Percentiles rank a stretch among this genome's conserved stretches.
phyloP scores from a whole-genome alignment of 1,140 invertebrate species.

The Armadillidium nasatum region DNA sequence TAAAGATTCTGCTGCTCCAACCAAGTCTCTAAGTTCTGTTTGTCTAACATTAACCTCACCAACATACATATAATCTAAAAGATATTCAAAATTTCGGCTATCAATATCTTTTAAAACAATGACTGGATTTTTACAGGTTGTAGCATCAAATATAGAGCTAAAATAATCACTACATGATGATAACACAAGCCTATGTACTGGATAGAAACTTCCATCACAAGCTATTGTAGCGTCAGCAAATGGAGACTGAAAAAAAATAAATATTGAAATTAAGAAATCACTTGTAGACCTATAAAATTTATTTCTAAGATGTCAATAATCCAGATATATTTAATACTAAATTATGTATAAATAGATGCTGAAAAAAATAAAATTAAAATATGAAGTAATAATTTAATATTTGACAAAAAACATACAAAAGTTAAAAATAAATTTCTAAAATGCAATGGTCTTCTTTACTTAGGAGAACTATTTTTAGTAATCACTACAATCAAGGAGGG shows the following conservation, averaged over 20 bases:
- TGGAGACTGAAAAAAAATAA: constrained; percentile 14
- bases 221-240: constrained; percentile 26
- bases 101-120: constrained; percentile 27
- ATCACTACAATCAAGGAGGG: too few relatives aligned
- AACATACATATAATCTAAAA: constrained; percentile 27
- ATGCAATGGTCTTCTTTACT: too few relatives aligned
- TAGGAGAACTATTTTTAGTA: too few relatives aligned
- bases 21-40: constrained; percentile 10
- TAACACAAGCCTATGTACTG: constrained; percentile 24
- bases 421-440: too few relatives aligned
- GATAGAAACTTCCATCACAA: constrained; percentile 17
- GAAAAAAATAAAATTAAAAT: too few relatives aligned
- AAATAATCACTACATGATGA: constrained; percentile 30
- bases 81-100: constrained; percentile 17
- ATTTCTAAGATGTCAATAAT: too few relatives aligned
- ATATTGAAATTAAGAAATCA: not conserved
- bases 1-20: constrained; percentile 22
- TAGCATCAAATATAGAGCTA: constrained; percentile 17
- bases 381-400: too few relatives aligned
- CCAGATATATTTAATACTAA: too few relatives aligned
- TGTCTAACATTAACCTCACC: constrained; percentile 30
- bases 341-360: too few relatives aligned
- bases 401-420: too few relatives aligned
- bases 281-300: too few relatives aligned
- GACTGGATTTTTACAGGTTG: constrained; percentile 21